These are phyloP conservation scores for Norana najaformis DNA, from an alignment of 2,888 invertebrate genomes.

Conservation along the genomic window DNA sequence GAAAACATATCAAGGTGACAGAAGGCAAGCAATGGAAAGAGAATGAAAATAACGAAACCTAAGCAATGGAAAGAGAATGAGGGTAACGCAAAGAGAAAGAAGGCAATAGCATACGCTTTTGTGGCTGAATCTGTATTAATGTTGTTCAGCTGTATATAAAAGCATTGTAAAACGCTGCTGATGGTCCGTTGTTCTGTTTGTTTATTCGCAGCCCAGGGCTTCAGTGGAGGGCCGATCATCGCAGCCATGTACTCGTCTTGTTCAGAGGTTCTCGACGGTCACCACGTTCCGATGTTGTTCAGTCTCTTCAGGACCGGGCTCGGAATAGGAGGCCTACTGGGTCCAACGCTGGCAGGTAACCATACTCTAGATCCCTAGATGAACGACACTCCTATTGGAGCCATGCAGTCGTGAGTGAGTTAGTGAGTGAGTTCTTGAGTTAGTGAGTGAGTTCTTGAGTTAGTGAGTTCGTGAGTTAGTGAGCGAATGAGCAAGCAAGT, in stretches of 20 bases:
- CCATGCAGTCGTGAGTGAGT: no score
- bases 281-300: conserved; percentile 37
- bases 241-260: conserved; percentile 42
- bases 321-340: conserved; percentile 36
- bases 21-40: background rate
- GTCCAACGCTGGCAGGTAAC: conserved; percentile 39
- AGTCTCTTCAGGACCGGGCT: conserved; percentile 38
- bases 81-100: no score
- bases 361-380: background rate
- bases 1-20: no score
- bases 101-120: no score
- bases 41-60: background rate
- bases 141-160: background rate
- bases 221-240: conserved; percentile 40
- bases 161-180: background rate
- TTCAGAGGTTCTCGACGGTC: conserved; percentile 34
- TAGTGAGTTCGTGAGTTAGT: background rate
- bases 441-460: background rate
- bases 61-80: background rate
- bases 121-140: no score
- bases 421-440: background rate
- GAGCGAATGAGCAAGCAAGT: background rate
- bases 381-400: background rate
- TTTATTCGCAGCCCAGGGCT: conserved; percentile 34
- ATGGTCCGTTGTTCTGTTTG: background rate